Percentiles rank a stretch among this genome's conserved stretches.
Evolutionary conservation across 1,140 invertebrate species (phyloP).

Genomic region (Drosophila santomea): DNA sequence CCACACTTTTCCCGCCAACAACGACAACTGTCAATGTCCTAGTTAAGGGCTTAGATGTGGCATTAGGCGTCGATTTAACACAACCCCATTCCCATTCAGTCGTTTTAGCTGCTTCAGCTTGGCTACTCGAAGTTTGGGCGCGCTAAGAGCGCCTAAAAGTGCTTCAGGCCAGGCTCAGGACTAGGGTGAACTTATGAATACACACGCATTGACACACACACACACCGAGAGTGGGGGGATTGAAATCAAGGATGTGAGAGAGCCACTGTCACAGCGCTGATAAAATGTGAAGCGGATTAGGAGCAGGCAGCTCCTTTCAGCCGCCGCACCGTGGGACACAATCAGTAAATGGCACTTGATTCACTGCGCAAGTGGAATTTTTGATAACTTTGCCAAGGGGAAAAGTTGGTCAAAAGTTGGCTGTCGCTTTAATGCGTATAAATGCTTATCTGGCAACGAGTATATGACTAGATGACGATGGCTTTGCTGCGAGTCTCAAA

Average conservation of each 20-base stretch:
- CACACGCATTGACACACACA: conserved; percentile 29
- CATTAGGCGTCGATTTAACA: conserved; percentile 80
- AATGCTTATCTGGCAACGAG: conserved; percentile 66
- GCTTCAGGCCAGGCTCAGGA: conserved; percentile 66
- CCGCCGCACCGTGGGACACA: conserved; percentile 55
- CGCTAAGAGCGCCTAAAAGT: conserved; percentile 73
- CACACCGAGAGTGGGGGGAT: neutral
- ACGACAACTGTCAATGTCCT: conserved; percentile 74
- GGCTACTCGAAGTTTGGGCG: conserved; percentile 50
- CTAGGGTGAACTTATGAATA: conserved; percentile 73
- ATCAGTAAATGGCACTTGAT: conserved; percentile 83
- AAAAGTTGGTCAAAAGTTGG: conserved; percentile 79
- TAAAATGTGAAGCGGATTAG: conserved; percentile 82
- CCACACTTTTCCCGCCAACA: conserved; percentile 23
- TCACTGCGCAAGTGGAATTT: conserved; percentile 83
- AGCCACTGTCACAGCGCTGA: conserved; percentile 77
- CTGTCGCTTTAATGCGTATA: conserved; percentile 80
- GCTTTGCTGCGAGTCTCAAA: conserved; percentile 45
- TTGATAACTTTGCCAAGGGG: conserved; percentile 75
- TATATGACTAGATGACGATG: conserved; percentile 64
- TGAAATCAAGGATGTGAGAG: conserved; percentile 41
- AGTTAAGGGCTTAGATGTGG: conserved; percentile 79
- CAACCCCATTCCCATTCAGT: conserved; percentile 12
- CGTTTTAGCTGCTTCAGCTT: neutral
- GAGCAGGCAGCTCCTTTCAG: conserved; percentile 46